phyloP scores from a whole-genome alignment of 2,113 vertebrate species.

The Brachionichthys hirsutus region DNA sequence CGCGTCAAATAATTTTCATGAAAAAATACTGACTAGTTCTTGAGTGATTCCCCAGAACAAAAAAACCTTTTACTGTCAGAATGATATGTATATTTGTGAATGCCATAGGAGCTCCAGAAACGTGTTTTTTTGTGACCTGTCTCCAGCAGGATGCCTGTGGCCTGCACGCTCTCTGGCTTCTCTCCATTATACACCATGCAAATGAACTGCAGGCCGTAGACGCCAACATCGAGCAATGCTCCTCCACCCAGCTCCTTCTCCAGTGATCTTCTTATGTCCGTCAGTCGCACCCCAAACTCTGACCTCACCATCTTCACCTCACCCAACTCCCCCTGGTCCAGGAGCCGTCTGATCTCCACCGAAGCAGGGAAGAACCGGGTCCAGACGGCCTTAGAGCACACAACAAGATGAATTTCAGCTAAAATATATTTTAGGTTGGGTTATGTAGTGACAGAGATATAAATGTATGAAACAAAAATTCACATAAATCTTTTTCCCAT shows the following conservation, averaged over 20 bases:
- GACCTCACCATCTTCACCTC: slow-evolving; percentile 77
- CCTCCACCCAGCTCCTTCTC: slow-evolving; percentile 78
- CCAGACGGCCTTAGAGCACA: slow-evolving; percentile 74
- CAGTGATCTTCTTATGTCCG: slow-evolving; percentile 59
- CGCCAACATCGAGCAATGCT: slow-evolving; percentile 74
- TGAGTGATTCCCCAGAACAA: too few relatives aligned
- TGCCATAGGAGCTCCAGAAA: too few relatives aligned
- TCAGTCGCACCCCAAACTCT: slow-evolving; percentile 63
- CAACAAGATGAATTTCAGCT: neutral
- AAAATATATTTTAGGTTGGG: neutral
- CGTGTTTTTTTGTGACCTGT: slow-evolving; percentile 60
- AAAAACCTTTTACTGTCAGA: too few relatives aligned
- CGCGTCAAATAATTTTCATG: too few relatives aligned
- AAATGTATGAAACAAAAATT: too few relatives aligned
- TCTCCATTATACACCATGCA: slow-evolving; percentile 83
- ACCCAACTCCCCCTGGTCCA: slow-evolving; percentile 70
- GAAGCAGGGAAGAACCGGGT: slow-evolving; percentile 75
- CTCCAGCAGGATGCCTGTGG: slow-evolving; percentile 63
- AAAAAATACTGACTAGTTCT: too few relatives aligned
- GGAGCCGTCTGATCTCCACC: slow-evolving; percentile 71
- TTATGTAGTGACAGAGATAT: too few relatives aligned
- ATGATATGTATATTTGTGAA: too few relatives aligned
- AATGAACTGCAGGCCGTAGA: slow-evolving; percentile 78
- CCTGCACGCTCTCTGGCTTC: slow-evolving; percentile 72
- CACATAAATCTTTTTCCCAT: too few relatives aligned